Base-by-base conservation (phyloP, 2,888 invertebrate genomes). In the Dicranocentrus wangi region DNA sequence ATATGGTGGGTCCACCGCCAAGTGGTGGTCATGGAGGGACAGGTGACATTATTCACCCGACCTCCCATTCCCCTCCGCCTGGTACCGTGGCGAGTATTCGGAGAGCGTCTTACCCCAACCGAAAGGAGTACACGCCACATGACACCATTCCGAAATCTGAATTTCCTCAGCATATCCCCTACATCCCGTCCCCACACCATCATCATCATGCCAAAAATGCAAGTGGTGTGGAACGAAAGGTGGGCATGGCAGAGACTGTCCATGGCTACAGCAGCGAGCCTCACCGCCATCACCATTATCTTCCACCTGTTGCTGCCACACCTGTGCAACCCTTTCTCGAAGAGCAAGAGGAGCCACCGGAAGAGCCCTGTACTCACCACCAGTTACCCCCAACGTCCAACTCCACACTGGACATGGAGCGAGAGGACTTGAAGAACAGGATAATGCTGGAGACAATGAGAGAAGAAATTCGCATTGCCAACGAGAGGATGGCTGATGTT, bases 401-500 rank as follows among this genome's bases (percentile, higher is more conserved):
- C 39, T n/a, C n/a, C 3, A 8, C 28, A 5, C 13, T 70, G 42
- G 70, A 78, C 15, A 15, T 21, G 27, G 78, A 70, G 63, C 60
- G 63, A 21, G 78, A 78, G 53, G 78, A 78, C n/a, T 19, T 77
- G 47, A 77, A 61, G 28, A 79, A 72, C 39, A 60, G 72, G 53
- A 75, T 76, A n/a, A 68, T 83, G 58, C 32, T 85, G 3, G 84
- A 84, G 60, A 81, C 84, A 15, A 85, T 85, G 85, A 60, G 85
- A 53, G 85, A 83, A 47, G 85, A 85, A 51, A 85, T 85, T 27
- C 76, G 85, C n/a, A 68, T 85, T 47, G 85, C 84, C 39, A 85
- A 85, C 28, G 83, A 84, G 65, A 75, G 80, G 70, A 85, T 85
- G 78, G 82, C 77, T 10, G 85, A 83, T 70, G 85, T 71, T 13